Evolutionary conservation across 2,113 vertebrate species (phyloP).

Genomic region (Acinonyx jubatus): DNA sequence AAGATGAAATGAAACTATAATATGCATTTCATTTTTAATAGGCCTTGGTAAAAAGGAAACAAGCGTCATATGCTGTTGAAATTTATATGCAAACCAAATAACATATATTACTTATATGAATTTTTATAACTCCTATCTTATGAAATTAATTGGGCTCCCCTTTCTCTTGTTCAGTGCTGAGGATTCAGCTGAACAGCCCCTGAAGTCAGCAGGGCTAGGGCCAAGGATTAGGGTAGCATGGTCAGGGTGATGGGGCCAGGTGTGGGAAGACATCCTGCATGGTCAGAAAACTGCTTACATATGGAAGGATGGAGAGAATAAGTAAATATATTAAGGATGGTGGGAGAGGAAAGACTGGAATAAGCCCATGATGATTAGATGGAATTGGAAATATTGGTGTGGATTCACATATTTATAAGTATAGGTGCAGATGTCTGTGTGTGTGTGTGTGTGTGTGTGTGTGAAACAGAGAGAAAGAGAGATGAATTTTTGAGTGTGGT

Average conservation of each 20-base stretch:
- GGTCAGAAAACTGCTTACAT: not conserved
- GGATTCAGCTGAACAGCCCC: not conserved
- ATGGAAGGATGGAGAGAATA: not conserved
- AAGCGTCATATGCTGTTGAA: not conserved
- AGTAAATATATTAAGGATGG: not conserved
- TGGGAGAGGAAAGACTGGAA: not conserved
- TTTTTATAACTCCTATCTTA: not conserved
- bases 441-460: not conserved
- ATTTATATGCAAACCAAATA: not conserved
- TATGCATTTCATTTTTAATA: slow-evolving; percentile 1
- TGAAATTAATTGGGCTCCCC: not conserved
- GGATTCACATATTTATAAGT: not conserved
- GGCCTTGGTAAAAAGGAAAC: not conserved
- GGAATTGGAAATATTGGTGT: not conserved
- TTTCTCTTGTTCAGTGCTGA: not conserved
- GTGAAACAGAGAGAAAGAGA: no score
- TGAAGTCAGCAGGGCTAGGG: not conserved
- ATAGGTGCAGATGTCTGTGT: not conserved
- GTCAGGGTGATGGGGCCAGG: accelerated
- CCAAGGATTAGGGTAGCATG: not conserved
- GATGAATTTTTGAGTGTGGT: not conserved
- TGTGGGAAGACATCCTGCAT: not conserved
- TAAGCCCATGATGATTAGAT: not conserved
- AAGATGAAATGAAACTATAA: not conserved
- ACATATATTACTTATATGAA: not conserved